Conservation (phyloP, 2,113 vertebrate species). For the Erpornis zantholeuca region DNA sequence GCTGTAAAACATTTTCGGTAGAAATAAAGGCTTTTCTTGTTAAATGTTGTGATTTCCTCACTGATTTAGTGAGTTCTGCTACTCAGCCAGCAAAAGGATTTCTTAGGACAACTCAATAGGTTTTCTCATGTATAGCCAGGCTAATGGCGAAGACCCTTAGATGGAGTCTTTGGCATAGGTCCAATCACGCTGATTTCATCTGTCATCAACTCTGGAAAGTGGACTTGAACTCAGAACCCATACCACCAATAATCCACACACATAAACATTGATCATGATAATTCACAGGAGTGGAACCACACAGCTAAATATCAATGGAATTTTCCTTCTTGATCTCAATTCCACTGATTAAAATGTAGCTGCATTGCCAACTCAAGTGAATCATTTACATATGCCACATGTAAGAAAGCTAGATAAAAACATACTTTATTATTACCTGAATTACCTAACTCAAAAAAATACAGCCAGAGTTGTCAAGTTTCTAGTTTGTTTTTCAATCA, state of each 20-base stretch:
- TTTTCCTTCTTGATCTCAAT: conserved; percentile 8
- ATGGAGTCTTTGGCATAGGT: conserved; percentile 4
- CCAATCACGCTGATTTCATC: conserved; percentile 3
- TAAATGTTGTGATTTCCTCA: background rate
- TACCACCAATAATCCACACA: background rate
- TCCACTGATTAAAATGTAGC: background rate
- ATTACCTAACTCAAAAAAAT: background rate
- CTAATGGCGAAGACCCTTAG: conserved; percentile 26
- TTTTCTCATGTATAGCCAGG: background rate
- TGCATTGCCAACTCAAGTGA: background rate
- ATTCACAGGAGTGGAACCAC: background rate
- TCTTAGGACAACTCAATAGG: background rate
- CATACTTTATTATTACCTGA: background rate
- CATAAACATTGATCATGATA: background rate
- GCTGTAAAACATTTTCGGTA: background rate
- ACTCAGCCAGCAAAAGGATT: background rate
- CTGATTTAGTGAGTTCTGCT: background rate
- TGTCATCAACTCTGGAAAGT: background rate
- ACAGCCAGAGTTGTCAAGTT: background rate
- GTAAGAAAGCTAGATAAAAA: background rate
- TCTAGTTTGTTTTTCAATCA: background rate
- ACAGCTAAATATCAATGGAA: background rate
- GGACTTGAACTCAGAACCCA: background rate
- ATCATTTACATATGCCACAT: background rate
- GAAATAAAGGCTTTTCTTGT: background rate